Base-by-base conservation (phyloP, 2,113 vertebrate species). In the Steatornis caripensis region DNA sequence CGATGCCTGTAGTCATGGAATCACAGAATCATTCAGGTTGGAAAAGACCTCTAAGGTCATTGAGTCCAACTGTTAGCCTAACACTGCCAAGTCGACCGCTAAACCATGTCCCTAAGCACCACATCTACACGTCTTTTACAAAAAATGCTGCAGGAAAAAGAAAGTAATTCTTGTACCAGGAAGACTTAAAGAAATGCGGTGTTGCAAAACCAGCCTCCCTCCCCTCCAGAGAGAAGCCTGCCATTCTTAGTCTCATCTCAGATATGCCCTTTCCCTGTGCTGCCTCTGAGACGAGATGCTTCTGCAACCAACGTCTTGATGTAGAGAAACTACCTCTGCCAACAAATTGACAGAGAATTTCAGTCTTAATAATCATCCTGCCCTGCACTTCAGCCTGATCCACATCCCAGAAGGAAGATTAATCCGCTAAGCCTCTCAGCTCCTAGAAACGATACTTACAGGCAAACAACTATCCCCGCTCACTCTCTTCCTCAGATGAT, bases 331-430 rank as follows among this genome's bases (percentile, higher is more conserved):
- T 53, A 90, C 79, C 90, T 88, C 94, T 95, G 96, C 92, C 95
- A 96, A 85, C 89, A 95, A 97, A 96, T 61, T 97, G 96, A 95
- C 94, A 97, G 92, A 93, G 90, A 97, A 96, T 84, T 97, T 96
- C 96, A 95, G 92, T 95, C 96, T 96, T 95, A 95, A 97, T 96
- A 97, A 97, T 96, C 95, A 97, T 96, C 94, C 94, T 89, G 93
- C 92, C 89, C 93, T 94, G 71, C 78, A 96, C 96, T 96, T 92
- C 96, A 97, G 88, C 84, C 91, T 96, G 95, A 97, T 97, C 96
- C 96, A 82, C 89, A 87, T 93, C 87, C 97, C 93, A 91, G 80
- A 95, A 96, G 95, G 90, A 97, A 96, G 95, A 97, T 97, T 97
- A 97, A 97, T 96, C 95, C 62, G 17, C 96, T 97, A 97, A 97